These are phyloP conservation scores for Drosophila parvula DNA, from an alignment of 1,140 invertebrate species.

Conservation along the genomic window DNA sequence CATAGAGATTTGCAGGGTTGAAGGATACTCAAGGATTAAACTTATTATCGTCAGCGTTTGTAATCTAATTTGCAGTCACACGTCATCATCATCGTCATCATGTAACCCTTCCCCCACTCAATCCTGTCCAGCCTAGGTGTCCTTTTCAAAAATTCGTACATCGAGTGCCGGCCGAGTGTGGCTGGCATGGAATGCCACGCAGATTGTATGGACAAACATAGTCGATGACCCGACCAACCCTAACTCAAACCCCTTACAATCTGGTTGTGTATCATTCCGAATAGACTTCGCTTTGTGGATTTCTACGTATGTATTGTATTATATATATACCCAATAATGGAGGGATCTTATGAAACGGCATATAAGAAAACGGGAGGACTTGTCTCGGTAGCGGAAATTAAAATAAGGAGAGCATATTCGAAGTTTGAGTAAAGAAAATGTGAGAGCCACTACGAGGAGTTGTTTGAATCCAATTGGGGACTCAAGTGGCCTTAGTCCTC, in stretches of 20 bases:
- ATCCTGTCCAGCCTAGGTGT: slow-evolving; percentile 35
- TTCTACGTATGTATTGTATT: neutral
- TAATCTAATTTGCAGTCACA: slow-evolving; percentile 70
- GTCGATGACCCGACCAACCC: slow-evolving; percentile 27
- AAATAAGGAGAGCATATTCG: slow-evolving; percentile 5
- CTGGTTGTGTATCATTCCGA: slow-evolving; percentile 51
- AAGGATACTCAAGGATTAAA: slow-evolving; percentile 61
- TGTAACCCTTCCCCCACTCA: no score
- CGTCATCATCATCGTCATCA: no score
- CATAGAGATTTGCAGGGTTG: slow-evolving; percentile 16
- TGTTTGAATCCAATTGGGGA: slow-evolving; percentile 8
- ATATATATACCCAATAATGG: slow-evolving; percentile 36
- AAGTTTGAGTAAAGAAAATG: slow-evolving; percentile 17
- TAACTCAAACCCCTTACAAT: slow-evolving; percentile 49
- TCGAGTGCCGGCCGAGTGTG: no score
- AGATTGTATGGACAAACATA: slow-evolving; percentile 56
- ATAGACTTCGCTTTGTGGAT: slow-evolving; percentile 44
- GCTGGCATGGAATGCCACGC: slow-evolving; percentile 36
- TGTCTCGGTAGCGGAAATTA: slow-evolving; percentile 26
- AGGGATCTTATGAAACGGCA: slow-evolving; percentile 37
- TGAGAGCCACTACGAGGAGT: slow-evolving; percentile 13
- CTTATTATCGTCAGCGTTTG: slow-evolving; percentile 67
- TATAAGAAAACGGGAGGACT: neutral
- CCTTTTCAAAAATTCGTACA: slow-evolving; percentile 54
- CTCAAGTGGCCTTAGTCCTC: slow-evolving; percentile 1